These are phyloP conservation scores for Mechanitis messenoides DNA, from an alignment of 2,888 invertebrate species.

Conservation along the genomic window DNA sequence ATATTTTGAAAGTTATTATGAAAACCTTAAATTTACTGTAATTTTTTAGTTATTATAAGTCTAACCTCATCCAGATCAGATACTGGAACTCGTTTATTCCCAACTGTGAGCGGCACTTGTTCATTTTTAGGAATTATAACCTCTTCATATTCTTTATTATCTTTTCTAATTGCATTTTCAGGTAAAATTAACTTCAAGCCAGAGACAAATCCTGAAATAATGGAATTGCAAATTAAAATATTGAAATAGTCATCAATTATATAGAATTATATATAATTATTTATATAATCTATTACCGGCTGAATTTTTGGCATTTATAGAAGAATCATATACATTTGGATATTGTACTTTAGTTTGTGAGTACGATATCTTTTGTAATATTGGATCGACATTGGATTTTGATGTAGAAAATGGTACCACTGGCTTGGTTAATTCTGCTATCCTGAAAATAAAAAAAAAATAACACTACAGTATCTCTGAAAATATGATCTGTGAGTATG, in stretches of 20 bases:
- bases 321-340: conserved; percentile 92
- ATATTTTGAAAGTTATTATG: too few species aligned
- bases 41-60: background rate
- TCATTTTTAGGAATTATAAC: conserved; percentile 87
- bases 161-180: conserved; percentile 83
- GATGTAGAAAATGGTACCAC: conserved; percentile 68
- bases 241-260: conserved; percentile 2
- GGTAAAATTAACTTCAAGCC: conserved; percentile 88
- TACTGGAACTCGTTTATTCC: conserved; percentile 79
- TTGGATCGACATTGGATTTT: conserved; percentile 52
- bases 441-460: conserved; percentile 39
- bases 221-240: conserved; percentile 20
- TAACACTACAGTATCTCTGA: too few species aligned
- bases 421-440: conserved; percentile 65
- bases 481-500: background rate
- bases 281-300: conserved; percentile 62
- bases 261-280: background rate
- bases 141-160: conserved; percentile 88
- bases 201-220: conserved; percentile 81
- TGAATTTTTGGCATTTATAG: conserved; percentile 80
- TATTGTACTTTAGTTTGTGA: conserved; percentile 77
- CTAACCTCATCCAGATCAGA: conserved; percentile 80
- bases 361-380: conserved; percentile 62
- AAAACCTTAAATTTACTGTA: too few species aligned
- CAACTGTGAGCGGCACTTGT: conserved; percentile 76